Percentiles rank a stretch among this genome's conserved stretches.
These are phyloP conservation scores for Amphimallon solstitiale DNA, from an alignment of 2,888 invertebrate species.

Conservation along the genomic window DNA sequence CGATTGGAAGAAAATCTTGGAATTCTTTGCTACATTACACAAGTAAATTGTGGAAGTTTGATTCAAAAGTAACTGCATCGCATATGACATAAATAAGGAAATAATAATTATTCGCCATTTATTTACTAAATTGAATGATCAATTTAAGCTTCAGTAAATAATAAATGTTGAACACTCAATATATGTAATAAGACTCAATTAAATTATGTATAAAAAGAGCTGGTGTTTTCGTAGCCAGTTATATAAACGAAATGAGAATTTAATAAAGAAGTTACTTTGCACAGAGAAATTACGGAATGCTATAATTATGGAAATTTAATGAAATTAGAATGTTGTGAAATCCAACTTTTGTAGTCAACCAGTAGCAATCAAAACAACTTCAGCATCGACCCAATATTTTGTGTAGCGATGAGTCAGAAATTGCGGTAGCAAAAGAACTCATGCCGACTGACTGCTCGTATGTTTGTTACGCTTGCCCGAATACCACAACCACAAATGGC, in stretches of 20 bases:
- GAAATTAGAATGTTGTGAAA: conserved; percentile 5
- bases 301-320: not conserved
- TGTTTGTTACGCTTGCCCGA: conserved; percentile 42
- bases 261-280: not conserved
- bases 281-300: not conserved
- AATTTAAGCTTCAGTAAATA: too few species aligned
- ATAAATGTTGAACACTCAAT: too few species aligned
- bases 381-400: conserved; percentile 25
- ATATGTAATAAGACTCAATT: too few species aligned
- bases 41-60: too few species aligned
- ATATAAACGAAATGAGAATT: not conserved
- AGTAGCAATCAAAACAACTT: conserved; percentile 13
- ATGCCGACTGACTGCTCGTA: conserved; percentile 24
- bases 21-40: too few species aligned
- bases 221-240: too few species aligned
- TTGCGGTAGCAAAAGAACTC: conserved; percentile 27
- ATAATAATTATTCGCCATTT: too few species aligned
- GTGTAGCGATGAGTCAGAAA: conserved; percentile 37
- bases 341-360: not conserved
- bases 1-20: too few species aligned
- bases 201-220: too few species aligned
- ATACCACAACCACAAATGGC: conserved; percentile 45
- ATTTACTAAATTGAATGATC: too few species aligned
- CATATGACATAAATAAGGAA: too few species aligned
- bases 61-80: too few species aligned